Evolutionary conservation across 1,140 invertebrate species (phyloP), one percentile per base, ranked within the genome.

Genomic region (Agrilus planipennis): DNA sequence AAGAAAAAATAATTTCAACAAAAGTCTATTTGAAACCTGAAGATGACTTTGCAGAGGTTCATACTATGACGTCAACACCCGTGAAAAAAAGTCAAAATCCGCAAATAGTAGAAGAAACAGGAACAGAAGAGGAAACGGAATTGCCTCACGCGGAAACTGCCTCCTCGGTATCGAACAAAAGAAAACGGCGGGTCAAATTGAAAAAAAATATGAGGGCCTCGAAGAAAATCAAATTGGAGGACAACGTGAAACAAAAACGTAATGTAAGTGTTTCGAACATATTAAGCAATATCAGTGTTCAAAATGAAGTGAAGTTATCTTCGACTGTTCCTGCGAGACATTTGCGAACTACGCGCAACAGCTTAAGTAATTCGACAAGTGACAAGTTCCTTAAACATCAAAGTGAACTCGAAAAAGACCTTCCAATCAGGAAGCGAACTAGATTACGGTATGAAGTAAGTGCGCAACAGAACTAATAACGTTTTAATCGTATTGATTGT

Each of bases 381-480:
- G 30, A 34, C 17, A 29, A 27, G 19, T 30, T 40, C 20, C 29
- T 40, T 31, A 30, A 28, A 32, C 22, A 12, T 18, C 44, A 45
- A 17, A 45, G 35, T 27, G 38, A 45, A 30, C 15, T 32, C 29
- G 44, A 41, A 23, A 41, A 29, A 36, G 39, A 32, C 25, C 38
- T 45, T 30, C 44, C 44, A 14, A 41, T 45, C 25, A 36, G 44
- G 12, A 45, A 45, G 28, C 23, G 44, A 25, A 36, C 31, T 17
- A 41, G 21, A 41, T 17, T 27, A 19, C 36, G 44, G 23, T 41
- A 20, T 17, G 39, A 45, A 40, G 28, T 18, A 17, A 39, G 3
- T 39, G 16, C 28, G 14, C n/a, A n/a, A n/a, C n/a, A n/a, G n/a
- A n/a, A n/a, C n/a, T n/a, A n/a, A n/a, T n/a, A n/a, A n/a, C n/a